Evolutionary conservation across 2,113 vertebrate genomes (phyloP), one percentile per base, ranked within the genome.

Genomic region (Geococcyx californianus): DNA sequence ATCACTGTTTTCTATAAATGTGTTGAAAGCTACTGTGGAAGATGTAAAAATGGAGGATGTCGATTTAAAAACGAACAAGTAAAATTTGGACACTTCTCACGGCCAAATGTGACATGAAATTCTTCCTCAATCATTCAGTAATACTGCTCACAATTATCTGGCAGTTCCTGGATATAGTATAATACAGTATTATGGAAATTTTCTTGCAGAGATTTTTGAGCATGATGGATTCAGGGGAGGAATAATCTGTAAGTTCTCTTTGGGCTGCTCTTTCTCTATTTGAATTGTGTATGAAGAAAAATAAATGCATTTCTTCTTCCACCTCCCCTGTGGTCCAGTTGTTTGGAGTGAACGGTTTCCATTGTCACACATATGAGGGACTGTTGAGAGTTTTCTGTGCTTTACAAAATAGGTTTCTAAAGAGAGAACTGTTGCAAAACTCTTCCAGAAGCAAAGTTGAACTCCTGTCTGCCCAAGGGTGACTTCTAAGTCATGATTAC

Each of bases 361-460:
- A 33, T 72, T 93, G 86, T 90, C 68, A 76, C 40, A 89, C 59
- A 87, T 78, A 9, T 15, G 23, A 88, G 64, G 62, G 75, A 78
- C 21, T 68, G 72, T 40, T 86, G 85, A 86, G 85, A 64, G 62
- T 72, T 77, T 83, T 90, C 69, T 84, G 34, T 1, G 3, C 66
- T 95, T 76, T 68, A 59, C 56, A 90, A 86, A 95, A 81, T 17
- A 15, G 31, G 52, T 90, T 60, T 86, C 79, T 60, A 26, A 75
- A 79, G 69, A 68, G 14, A 56, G 12, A 73, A 16, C 47, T 54
- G 21, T 94, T 95, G 52, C 78, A 92, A 84, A 94, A 93, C 44
- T 62, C 56, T 79, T 96, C 6, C 34, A 76, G 89, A 79, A 40
- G 23, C 58, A 76, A 87, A 94, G 79, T 68, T 96, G 76, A 94